A percentile compares a stretch with the other conserved stretches of the same genome.
Evolutionary conservation across 2,888 invertebrate species (phyloP).

Genomic region (Priocnemis perturbator): DNA sequence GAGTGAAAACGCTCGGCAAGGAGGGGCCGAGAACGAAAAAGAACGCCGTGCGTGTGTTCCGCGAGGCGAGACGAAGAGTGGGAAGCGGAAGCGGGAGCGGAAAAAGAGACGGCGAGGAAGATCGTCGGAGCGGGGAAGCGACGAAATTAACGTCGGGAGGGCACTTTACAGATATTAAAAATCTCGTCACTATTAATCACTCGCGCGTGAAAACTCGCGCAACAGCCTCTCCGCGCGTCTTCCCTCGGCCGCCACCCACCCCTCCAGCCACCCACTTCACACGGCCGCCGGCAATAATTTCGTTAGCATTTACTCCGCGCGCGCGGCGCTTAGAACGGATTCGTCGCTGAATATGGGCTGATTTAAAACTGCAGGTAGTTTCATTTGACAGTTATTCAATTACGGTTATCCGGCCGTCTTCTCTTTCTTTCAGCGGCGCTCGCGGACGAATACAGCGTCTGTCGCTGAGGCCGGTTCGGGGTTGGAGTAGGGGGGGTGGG

Average conservation of each 20-base stretch:
- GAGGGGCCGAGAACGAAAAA: not conserved
- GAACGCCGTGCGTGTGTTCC: no score
- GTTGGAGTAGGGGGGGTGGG: not conserved
- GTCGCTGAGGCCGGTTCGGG: slow-evolving; percentile 15
- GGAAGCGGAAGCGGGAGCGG: not conserved
- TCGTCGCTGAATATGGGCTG: slow-evolving; percentile 45
- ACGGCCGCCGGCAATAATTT: not conserved
- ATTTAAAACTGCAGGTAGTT: slow-evolving; percentile 48
- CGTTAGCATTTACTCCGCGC: not conserved
- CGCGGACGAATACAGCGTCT: not conserved
- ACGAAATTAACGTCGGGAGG: slow-evolving; percentile 27
- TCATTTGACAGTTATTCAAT: slow-evolving; percentile 60
- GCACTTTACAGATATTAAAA: slow-evolving; percentile 52
- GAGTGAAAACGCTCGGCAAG: not conserved
- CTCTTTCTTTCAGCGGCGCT: slow-evolving; percentile 4
- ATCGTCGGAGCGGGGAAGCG: slow-evolving; percentile 15
- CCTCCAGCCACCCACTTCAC: no score
- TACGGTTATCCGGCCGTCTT: slow-evolving; percentile 49
- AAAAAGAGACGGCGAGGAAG: no score
- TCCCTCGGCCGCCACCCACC: not conserved
- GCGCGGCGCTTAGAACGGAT: slow-evolving; percentile 18
- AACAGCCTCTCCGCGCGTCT: not conserved
- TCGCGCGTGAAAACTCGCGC: slow-evolving; percentile 9
- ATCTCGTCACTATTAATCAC: slow-evolving; percentile 54
- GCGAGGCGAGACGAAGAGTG: no score